Evolutionary conservation across 2,888 invertebrate species (phyloP).

Genomic region (Phengaris arion): DNA sequence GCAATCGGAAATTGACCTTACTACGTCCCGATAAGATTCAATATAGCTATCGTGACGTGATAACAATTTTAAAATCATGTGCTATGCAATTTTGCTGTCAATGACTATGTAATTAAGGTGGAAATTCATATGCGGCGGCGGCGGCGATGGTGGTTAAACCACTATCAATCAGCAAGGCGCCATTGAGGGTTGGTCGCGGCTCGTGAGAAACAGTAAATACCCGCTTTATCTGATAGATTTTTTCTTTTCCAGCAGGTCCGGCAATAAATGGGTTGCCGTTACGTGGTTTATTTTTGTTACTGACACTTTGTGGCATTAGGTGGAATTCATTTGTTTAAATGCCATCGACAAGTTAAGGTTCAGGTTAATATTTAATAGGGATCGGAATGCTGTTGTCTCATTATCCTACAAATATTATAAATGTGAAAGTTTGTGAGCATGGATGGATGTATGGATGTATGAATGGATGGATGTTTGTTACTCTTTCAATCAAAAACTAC

Average conservation of each 20-base stretch:
- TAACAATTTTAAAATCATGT: conserved; percentile 45
- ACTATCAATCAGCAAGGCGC: conserved; percentile 79
- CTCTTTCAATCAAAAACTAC: no score
- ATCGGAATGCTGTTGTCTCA: not conserved
- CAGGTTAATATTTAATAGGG: conserved; percentile 30
- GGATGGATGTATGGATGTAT: no score
- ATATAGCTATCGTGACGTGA: conserved; percentile 38
- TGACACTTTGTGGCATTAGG: conserved; percentile 55
- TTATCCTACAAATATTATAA: no score
- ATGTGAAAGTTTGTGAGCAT: no score
- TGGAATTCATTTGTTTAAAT: conserved; percentile 69
- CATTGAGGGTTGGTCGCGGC: conserved; percentile 76
- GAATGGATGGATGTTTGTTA: no score
- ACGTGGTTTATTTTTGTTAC: conserved; percentile 71
- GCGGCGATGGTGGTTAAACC: conserved; percentile 61
- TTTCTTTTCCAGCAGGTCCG: conserved; percentile 73
- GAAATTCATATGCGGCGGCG: conserved; percentile 41
- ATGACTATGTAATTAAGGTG: conserved; percentile 43
- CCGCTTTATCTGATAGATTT: conserved; percentile 75
- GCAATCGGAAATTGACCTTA: conserved; percentile 42
- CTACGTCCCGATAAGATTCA: conserved; percentile 38
- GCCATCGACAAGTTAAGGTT: conserved; percentile 59
- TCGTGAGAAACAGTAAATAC: conserved; percentile 79
- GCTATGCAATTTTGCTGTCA: conserved; percentile 36
- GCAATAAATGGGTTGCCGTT: conserved; percentile 78